Evolutionary conservation across 2,113 vertebrate species (phyloP).

Genomic region (Edolisoma coerulescens): DNA sequence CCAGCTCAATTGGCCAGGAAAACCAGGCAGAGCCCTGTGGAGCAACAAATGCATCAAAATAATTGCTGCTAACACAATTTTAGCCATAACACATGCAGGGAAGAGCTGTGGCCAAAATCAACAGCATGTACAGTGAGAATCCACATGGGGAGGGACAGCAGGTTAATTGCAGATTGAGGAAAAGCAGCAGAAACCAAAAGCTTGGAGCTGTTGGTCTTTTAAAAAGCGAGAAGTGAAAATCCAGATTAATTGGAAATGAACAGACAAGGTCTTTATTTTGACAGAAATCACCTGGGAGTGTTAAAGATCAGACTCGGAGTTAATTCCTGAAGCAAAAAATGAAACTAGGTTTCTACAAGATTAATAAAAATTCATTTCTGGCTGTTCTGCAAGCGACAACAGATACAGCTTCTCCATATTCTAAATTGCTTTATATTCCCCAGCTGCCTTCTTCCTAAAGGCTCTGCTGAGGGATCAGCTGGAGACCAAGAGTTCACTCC

Average conservation of each 20-base stretch:
- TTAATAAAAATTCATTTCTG: constrained; percentile 22
- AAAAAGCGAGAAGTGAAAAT: constrained; percentile 16
- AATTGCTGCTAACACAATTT: constrained; percentile 59
- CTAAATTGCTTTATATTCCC: constrained; percentile 12
- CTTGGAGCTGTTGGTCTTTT: constrained; percentile 1
- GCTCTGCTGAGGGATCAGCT: constrained; percentile 23
- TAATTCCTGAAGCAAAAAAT: constrained; percentile 44
- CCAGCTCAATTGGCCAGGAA: constrained; percentile 7
- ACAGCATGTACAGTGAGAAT: constrained; percentile 47
- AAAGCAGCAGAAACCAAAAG: constrained; percentile 37
- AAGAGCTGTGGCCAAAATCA: constrained; percentile 49
- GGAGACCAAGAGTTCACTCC: not conserved
- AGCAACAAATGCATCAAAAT: constrained; percentile 46
- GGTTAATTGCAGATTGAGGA: constrained; percentile 51
- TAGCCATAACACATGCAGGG: constrained; percentile 7
- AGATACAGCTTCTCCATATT: constrained; percentile 1
- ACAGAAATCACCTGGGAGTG: constrained; percentile 19
- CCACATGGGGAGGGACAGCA: constrained; percentile 44
- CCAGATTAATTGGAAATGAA: constrained; percentile 48
- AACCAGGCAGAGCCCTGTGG: constrained; percentile 22
- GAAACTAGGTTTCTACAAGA: constrained; percentile 8
- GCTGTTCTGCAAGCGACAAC: not conserved
- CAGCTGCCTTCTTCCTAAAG: not conserved
- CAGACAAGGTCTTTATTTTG: constrained; percentile 49
- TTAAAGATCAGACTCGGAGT: constrained; percentile 5